Base-by-base conservation (phyloP, 1,140 invertebrate genomes). In the Drosophila kikkawai region DNA sequence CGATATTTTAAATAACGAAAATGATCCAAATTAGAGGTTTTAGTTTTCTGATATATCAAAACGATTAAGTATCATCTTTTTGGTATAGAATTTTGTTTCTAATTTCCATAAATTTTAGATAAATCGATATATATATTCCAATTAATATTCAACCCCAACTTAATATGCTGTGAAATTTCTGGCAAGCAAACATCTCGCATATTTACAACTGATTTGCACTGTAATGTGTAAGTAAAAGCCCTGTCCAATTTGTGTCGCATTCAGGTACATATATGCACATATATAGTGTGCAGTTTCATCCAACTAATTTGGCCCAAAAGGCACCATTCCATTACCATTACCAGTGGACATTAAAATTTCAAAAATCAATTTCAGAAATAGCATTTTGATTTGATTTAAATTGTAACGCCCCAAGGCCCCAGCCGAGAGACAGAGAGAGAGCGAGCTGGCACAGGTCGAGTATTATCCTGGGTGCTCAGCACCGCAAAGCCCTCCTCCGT, bases 341-440 rank as follows among this genome's bases (percentile, higher is more conserved):
- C 19, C 17, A 32, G 22, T 29, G 36, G 47, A 45, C 84, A 90
- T 88, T 90, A 90, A 90, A 90, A 81, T 91, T 88, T 76, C 75
- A 85, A 85, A 90, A 90, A 90, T 90, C 85, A 91, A 90, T 90
- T 90, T 85, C 75, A 82, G 79, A 74, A 85, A 90, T 91, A 82
- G 85, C 86, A 90, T 90, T 87, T 76, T 91, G 85, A 90, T 91
- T 90, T 90, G 82, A 91, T 90, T 91, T 90, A 76, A 88, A 90
- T 56, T 82, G 67, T 83, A 84, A 79, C 80, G 82, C 84, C 80
- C 77, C 65, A 67, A 64, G 61, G 68, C 50, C 66, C 73, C 41
- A 55, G 39, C 4, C 13, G 22, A 9, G 9, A 37, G 17, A 22
- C 15, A 13, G 37, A 39, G 7, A 12, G 44, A 26, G 37, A 59